Evolutionary conservation across 2,113 vertebrate species (phyloP), one percentile per base, ranked within the genome.

Genomic region (Thunnus maccoyii): DNA sequence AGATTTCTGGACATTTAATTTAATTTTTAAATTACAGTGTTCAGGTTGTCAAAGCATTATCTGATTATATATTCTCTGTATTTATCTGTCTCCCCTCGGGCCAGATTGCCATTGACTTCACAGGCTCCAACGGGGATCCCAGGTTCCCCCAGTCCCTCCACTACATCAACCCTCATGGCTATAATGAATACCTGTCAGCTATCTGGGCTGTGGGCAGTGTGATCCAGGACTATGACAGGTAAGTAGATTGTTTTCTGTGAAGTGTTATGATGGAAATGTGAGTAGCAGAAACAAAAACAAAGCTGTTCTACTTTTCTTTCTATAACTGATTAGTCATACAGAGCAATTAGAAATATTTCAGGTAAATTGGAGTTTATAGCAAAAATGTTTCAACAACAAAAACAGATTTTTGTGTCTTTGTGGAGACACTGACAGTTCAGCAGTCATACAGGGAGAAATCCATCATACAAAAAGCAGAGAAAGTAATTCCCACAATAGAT

Each of bases 71-170:
- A 32, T 17, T 46, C 4, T 62, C 6, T 71, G 17, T n/a, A 14
- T 70, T 61, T n/a, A 18, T 70, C 20, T 1, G 0, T 36, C 15
- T 7, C 20, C 5, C 5, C 1, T 13, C 58, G 22, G 22, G 8
- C 11, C 88, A 99, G 98, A 98, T 99, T 82, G 98, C 97, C 0
- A 95, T 99, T 75, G 98, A 99, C 86, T 99, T 99, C 86, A 99
- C 98, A 3, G 97, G 96, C 65, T 99, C 98, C 52, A 99, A 99
- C 27, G 98, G 98, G 3, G 95, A 99, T 76, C 98, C 98, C 41
- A 89, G 79, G 0, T 92, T 94, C 76, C 97, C 97, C 0, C 88
- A 94, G 47, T 99, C 98, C 20, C 95, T 99, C 27, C 98, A 99
- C 92, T 97, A 96, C 92, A 97, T 99, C 88, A 97, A 95, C 79